Conservation (phyloP, 1,140 invertebrate genomes). For the Plectus sambesii region DNA sequence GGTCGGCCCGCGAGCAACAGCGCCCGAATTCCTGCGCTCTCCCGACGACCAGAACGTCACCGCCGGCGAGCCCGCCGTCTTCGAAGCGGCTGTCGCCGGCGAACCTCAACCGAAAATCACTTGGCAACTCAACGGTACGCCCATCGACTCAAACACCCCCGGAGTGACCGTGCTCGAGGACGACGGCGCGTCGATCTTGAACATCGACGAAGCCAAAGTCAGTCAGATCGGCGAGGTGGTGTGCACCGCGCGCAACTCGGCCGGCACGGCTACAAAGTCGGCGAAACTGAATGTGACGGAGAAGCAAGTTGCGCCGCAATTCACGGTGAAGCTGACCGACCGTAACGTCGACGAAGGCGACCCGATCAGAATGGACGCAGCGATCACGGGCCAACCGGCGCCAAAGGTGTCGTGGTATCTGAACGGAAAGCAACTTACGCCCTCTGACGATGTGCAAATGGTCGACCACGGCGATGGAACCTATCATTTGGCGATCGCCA, state of each 20-base stretch:
- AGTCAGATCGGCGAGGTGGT: conserved; percentile 17
- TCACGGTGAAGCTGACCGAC: conserved; percentile 20
- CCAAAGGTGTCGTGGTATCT: conserved; percentile 31
- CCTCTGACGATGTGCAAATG: conserved; percentile 13
- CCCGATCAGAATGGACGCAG: conserved; percentile 19
- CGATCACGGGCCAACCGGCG: conserved; percentile 21
- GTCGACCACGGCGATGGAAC: conserved; percentile 28
- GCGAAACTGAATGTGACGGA: conserved; percentile 25
- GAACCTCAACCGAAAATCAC: conserved; percentile 11
- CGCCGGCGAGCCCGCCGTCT: conserved; percentile 7
- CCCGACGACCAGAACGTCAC: conserved; percentile 12
- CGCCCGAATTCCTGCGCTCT: conserved; percentile 22
- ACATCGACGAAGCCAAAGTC: conserved; percentile 4
- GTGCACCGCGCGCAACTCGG: conserved; percentile 26
- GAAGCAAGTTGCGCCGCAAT: conserved; percentile 10
- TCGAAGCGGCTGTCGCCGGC: conserved; percentile 5
- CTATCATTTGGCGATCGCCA: conserved; percentile 74
- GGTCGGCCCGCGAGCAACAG: conserved; percentile 5
- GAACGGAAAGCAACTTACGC: conserved; percentile 25
- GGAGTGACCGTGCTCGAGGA: not conserved
- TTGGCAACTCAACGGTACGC: conserved; percentile 8
- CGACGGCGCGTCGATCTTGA: not conserved
- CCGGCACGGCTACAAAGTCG: conserved; percentile 20
- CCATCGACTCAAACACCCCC: not conserved
- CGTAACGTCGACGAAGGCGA: conserved; percentile 26